Evolutionary conservation across 2,797 vertebrate species (phyloP), one percentile per base, ranked within the genome.

Genomic region (Catharus ustulatus): DNA sequence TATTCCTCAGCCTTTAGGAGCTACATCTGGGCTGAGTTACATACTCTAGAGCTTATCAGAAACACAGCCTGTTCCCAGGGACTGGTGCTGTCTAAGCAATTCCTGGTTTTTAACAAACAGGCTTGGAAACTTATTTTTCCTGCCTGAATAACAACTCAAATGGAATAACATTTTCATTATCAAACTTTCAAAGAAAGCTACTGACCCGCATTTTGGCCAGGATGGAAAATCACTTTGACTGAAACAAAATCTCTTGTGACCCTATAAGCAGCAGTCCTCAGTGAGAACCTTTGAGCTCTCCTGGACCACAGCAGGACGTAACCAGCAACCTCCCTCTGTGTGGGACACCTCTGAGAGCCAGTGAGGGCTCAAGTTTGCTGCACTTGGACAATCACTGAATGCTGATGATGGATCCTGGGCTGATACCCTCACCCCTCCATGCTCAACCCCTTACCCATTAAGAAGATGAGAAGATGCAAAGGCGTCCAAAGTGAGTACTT

Each of bases 201-300:
- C 22, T 21, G 36, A 14, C 15, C 18, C 1, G 0, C 24, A 10
- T 20, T 45, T 16, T 1, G 0, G 16, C 29, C n/a, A 38, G 29
- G 11, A 48, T 36, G 48, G 30, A 42, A 61, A 48, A 43, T 21
- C 22, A 49, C 26, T 55, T 48, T n/a, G 40, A 45, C 61, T 30
- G 21, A 64, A 57, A 74, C 11, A 11, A 74, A 57, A 14, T 64
- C 16, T 21, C 5, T 34, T 14, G 5, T 57, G 51, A 42, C 16
- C 13, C 13, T 57, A 4, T 42, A 42, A 55, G 10, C 34, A 64
- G 49, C 42, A 42, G 20, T 48, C 24, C 16, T 42, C 2, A 34
- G 15, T 21, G 59, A 48, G 24, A 63, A 13, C 12, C 10, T 54
- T 74, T 48, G 30, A 74, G 17, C 8, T 54, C 46, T 54, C 69